Base-by-base conservation (phyloP, 2,888 invertebrate genomes). In the Zele albiditarsus region DNA sequence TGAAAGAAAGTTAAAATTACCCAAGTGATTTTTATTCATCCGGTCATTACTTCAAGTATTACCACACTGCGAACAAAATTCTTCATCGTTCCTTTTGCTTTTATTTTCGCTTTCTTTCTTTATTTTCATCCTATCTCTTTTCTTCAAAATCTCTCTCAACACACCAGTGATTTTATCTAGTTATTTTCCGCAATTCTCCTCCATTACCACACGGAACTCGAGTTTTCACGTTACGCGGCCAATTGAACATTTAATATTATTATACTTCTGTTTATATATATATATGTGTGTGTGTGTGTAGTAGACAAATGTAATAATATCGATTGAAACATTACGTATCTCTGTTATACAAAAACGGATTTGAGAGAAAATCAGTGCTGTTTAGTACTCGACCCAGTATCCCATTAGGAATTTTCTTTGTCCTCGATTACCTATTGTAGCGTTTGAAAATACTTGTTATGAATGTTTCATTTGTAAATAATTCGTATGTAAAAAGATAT, bases 11-110 rank as follows among this genome's bases (percentile, higher is more conserved):
- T 31, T 28, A 12, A 53, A 68, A 53, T 68, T 49, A 27, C 28
- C 25, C n/a, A 31, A 68, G 31, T 68, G 31, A 31, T 53, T 53
- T 53, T 68, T 53, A 53, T 68, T 68, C 53, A 68, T 53, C 53
- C 67, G 46, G 27, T 67, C 27, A 67, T 46, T 53, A 53, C 53
- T 20, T 46, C 46, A 46, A 46, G n/a, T n/a, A 46, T 46, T 46
- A 46, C 46, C n/a, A 46, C 46, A 46, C 20, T n/a, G n/a, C 20
- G 3, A 53, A n/a, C n/a, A 8, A 53, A 53, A 53, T 53, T 53
- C 20, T 20, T 10, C n/a, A 20, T 53, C 53, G 6, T 20, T 20
- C 6, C n/a, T 10, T 1, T 20, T n/a, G n/a, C n/a, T 23, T 53
- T 53, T 20, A 53, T 20, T 53, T 53, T 1, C 8, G 0, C n/a